Conservation (phyloP, 2,888 invertebrate genomes). For the Nasonovia ribisnigri region DNA sequence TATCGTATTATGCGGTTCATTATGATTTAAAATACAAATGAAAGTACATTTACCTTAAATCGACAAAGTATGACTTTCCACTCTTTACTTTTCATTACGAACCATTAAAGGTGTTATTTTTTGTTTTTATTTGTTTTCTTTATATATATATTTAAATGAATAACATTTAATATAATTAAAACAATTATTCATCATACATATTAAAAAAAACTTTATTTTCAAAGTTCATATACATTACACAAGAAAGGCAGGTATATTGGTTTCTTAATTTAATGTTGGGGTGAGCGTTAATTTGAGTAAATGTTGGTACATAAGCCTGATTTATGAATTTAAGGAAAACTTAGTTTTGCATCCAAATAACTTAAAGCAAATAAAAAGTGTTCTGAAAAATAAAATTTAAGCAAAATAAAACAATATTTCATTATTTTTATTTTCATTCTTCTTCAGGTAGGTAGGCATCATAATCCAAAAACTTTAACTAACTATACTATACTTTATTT, state of each 20-base stretch:
- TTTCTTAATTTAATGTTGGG: slow-evolving; percentile 22
- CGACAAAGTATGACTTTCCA: neutral
- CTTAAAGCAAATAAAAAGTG: slow-evolving; percentile 12
- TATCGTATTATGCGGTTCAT: neutral
- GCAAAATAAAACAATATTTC: neutral
- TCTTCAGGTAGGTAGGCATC: neutral
- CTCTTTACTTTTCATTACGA: neutral
- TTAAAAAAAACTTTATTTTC: slow-evolving; percentile 16
- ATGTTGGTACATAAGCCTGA: slow-evolving; percentile 39
- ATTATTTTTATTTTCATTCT: neutral
- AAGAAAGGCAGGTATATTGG: neutral
- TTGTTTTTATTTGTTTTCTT: neutral
- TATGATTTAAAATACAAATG: neutral
- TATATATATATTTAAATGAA: neutral
- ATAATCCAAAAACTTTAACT: neutral
- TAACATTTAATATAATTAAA: slow-evolving; percentile 40
- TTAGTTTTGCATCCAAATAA: slow-evolving; percentile 25
- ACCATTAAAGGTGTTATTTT: neutral
- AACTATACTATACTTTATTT: neutral
- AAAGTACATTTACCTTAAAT: neutral
- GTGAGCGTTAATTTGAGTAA: slow-evolving; percentile 39
- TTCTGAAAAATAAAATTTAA: slow-evolving; percentile 19
- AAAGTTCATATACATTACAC: neutral
- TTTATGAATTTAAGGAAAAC: slow-evolving; percentile 59
- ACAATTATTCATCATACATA: neutral